Conservation (phyloP, 2,113 vertebrate species). For the Ramphastos sulfuratus region DNA sequence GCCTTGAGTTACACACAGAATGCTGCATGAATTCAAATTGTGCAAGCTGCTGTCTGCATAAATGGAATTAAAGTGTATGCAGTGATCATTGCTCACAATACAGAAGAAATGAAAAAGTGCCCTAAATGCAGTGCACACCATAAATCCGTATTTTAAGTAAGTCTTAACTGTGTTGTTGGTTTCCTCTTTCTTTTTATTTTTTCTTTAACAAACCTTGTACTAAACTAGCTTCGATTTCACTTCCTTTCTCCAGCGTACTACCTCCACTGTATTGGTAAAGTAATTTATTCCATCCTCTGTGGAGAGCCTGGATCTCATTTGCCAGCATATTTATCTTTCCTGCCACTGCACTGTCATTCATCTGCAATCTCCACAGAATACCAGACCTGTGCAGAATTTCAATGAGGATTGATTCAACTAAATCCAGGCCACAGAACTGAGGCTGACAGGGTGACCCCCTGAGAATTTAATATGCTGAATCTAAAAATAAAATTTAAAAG, state of each 20-base stretch:
- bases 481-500: background rate
- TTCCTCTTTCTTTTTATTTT: conserved; percentile 6
- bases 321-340: conserved; percentile 85
- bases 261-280: conserved; percentile 78
- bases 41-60: conserved; percentile 68
- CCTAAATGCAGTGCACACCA: conserved; percentile 41
- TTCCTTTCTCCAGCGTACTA: conserved; percentile 78
- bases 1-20: conserved; percentile 64
- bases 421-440: conserved; percentile 77
- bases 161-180: conserved; percentile 51
- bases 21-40: conserved; percentile 75
- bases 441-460: conserved; percentile 77
- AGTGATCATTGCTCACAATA: conserved; percentile 58
- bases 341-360: conserved; percentile 84
- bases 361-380: conserved; percentile 80
- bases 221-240: conserved; percentile 79
- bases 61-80: conserved; percentile 60
- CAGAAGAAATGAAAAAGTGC: conserved; percentile 39
- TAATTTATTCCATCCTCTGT: conserved; percentile 85
- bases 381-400: conserved; percentile 82
- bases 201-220: conserved; percentile 72
- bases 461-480: conserved; percentile 75
- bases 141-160: conserved; percentile 65
- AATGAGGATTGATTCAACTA: conserved; percentile 87
- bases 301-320: conserved; percentile 82